Base-by-base conservation (phyloP, 2,888 invertebrate species). In the Euspilapteryx auroguttella region DNA sequence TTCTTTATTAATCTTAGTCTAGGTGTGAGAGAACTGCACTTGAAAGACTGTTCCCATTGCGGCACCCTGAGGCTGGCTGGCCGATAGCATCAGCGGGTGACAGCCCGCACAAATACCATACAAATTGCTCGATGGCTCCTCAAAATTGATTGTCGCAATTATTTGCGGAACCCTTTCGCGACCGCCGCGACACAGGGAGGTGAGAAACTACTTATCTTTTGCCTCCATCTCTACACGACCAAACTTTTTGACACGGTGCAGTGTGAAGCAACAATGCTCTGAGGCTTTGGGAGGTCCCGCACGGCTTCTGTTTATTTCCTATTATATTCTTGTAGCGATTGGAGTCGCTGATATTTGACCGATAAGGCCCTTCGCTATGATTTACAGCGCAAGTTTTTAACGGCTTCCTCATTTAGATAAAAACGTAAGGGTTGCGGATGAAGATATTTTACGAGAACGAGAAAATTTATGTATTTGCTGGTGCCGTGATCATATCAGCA, bases 81-180 rank as follows among this genome's bases (percentile, higher is more conserved):
- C 41, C 55, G 69, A 69, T 68, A 65, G 51, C 56, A 73, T 69
- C 73, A 61, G 58, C 65, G 63, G 66, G 64, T 62, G 66, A 66
- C 71, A 68, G 58, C 73, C 75, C 73, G 73, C 73, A 75, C 73
- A 69, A 69, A 71, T 63, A 69, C 66, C 68, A 63, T 69, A 75
- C 71, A 71, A 75, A 71, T 71, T 66, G 62, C 48, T 69, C 75
- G 69, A 73, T 71, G 48, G 59, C 66, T 71, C 62, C 66, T 71
- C 52, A 51, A 63, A 55, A 69, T 66, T 68, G 68, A 75, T 73
- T 75, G 73, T 75, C 66, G 73, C 73, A 71, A 73, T 75, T 71
- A 69, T 71, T 71, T 59, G 54, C 55, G 56, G 59, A 69, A 68
- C 69, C 73, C 71, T 71, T 73, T 66, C 58, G 61, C 62, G 49